Evolutionary conservation across 64 coral and sea anemone species (phyloP), one percentile per base, ranked within the genome.

Genomic region (Stylophora pistillata): DNA sequence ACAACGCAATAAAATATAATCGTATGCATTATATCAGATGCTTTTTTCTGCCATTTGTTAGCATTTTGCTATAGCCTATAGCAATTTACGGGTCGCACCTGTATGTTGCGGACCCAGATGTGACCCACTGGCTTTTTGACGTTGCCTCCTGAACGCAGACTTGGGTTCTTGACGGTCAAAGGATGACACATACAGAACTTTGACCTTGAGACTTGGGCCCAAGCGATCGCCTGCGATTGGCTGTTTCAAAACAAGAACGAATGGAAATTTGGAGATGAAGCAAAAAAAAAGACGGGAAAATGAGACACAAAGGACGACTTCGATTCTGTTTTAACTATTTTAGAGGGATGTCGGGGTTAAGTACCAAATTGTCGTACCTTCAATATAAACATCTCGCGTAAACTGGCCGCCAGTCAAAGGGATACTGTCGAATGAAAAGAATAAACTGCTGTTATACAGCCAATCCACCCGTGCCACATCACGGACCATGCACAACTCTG

Each of bases 311-410:
- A 17, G 27, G 29, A 17, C 13, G 10, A 29, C 56, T 64, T 17
- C 34, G 20, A 52, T 56, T 23, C 54, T 54, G 20, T 31, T 63
- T 26, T 61, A 16, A 12, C 55, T 31, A 56, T 37, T 12, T 6
- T 61, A 32, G 16, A 15, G 23, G 12, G 13, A 61, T 53, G 78
- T 33, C 16, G 0, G 13, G 27, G 10, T 28, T 81, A 33, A 81
- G 32, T 23, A 58, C 27, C 59, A 58, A 77, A 11, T 52, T 15
- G 5, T 18, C 88, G 32, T 94, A 98, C 96, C 96, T 92, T 98
- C 93, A 5, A 98, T 74, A 62, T 98, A 98, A n/a, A 98, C 96
- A 53, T 98, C 96, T 25, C 96, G 70, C 13, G 92, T 88, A 56
- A 89, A 98, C 53, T 98, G 93, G 13, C 86, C 93, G 33, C 96